Conservation (phyloP, 1,140 invertebrate species). For the Augochlora pura region DNA sequence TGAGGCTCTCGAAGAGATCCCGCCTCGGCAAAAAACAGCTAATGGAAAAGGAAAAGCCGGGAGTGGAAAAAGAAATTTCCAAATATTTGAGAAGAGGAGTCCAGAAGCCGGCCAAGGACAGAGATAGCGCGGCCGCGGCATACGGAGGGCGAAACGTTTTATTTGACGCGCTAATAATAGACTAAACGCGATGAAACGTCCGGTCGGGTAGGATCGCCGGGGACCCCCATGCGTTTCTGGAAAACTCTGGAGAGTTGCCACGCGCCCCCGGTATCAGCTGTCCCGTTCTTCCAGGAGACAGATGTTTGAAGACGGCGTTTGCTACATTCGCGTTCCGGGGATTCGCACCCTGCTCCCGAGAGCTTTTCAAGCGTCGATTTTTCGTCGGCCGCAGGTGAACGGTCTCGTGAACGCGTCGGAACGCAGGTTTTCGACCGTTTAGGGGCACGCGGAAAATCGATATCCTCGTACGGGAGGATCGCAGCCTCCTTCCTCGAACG, state of each 20-base stretch:
- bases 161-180: constrained; percentile 58
- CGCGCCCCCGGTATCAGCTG: constrained; percentile 65
- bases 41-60: background rate
- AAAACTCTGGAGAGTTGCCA: constrained; percentile 70
- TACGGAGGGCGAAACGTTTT: constrained; percentile 49
- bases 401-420: constrained; percentile 50
- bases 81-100: background rate
- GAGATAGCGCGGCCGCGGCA: background rate
- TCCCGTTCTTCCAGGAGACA: no score
- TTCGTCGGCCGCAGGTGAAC: constrained; percentile 75
- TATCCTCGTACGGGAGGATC: constrained; percentile 16
- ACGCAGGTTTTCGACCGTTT: constrained; percentile 50
- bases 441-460: constrained; percentile 54
- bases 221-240: constrained; percentile 57
- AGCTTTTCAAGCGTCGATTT: constrained; percentile 69
- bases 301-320: no score
- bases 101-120: background rate
- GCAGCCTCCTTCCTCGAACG: no score
- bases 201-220: constrained; percentile 36
- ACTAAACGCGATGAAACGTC: constrained; percentile 48
- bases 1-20: no score
- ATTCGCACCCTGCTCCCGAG: constrained; percentile 27
- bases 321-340: constrained; percentile 34
- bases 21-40: background rate
- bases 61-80: background rate